Conservation (phyloP, 2,113 vertebrate species). For the Ctenodactylus gundi region DNA sequence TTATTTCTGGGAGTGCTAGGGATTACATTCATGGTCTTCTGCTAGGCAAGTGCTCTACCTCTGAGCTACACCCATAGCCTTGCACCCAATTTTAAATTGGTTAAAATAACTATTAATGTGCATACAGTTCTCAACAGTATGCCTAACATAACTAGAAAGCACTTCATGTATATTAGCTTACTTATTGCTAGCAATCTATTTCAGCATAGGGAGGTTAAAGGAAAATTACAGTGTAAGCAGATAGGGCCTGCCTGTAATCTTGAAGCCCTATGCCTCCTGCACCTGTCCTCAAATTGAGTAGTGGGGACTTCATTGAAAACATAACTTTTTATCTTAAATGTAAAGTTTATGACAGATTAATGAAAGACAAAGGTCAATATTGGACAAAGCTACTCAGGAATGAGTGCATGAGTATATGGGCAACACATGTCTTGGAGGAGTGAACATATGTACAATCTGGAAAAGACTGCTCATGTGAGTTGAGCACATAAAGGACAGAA, state of each 20-base stretch:
- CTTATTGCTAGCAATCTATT: background rate
- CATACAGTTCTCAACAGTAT: background rate
- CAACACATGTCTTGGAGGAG: too few species aligned
- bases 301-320: background rate
- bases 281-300: background rate
- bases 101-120: background rate
- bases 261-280: background rate
- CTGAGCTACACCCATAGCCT: too few species aligned
- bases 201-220: background rate
- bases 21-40: too few species aligned
- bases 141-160: background rate
- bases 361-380: background rate
- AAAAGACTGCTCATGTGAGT: background rate
- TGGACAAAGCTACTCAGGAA: background rate
- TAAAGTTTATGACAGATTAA: background rate
- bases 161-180: background rate
- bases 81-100: background rate
- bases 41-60: too few species aligned
- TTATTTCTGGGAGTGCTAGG: too few species aligned
- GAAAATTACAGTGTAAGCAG: background rate
- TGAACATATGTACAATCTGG: background rate
- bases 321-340: background rate
- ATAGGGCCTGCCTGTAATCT: background rate
- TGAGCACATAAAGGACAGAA: background rate
- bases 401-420: too few species aligned